Evolutionary conservation across 1,140 invertebrate species (phyloP), one percentile per base, ranked within the genome.

Genomic region (Heliothis virescens): DNA sequence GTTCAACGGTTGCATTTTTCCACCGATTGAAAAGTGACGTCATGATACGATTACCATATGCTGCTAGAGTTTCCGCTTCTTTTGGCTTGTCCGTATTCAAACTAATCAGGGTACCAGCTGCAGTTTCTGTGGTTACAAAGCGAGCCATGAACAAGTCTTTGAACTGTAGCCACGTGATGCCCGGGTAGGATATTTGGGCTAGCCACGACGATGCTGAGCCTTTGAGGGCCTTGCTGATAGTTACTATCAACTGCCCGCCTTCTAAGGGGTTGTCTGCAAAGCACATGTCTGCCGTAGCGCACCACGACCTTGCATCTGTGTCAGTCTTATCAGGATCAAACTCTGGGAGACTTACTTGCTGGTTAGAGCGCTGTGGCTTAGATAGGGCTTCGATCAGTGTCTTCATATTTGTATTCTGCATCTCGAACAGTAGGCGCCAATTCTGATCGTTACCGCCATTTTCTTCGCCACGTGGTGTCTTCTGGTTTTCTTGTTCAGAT

Each of bases 161-260:
- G 16, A 89, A 88, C 53, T 87, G 29, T 3, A 12, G 15, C 86
- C 87, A 90, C 1, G 82, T 88, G n/a, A 91, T 90, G 12, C 86
- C 88, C 59, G 82, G 78, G 59, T 83, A 88, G 50, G 83, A 79
- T 59, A 88, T 69, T 80, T 86, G 84, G 1, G 86, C 82, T 13
- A 89, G 76, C 83, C 87, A 88, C 57, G 83, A 41, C n/a, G 87
- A 88, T 34, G 87, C 82, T 0, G 75, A 50, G 26, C 82, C 83
- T 81, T 85, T 87, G 3, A 87, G 16, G 0, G 85, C 79, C 52
- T 82, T 82, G 48, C 85, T 87, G 1, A 87, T 9, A 0, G 59
- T 60, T 0, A 85, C 18, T n/a, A 87, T 57, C 5, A 85, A 57
- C 15, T 69, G 55, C 11, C 81, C 29, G 9, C 84, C 82, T 59